phyloP scores from a whole-genome alignment of 2,797 vertebrate genomes.

The Danio kyathit region DNA sequence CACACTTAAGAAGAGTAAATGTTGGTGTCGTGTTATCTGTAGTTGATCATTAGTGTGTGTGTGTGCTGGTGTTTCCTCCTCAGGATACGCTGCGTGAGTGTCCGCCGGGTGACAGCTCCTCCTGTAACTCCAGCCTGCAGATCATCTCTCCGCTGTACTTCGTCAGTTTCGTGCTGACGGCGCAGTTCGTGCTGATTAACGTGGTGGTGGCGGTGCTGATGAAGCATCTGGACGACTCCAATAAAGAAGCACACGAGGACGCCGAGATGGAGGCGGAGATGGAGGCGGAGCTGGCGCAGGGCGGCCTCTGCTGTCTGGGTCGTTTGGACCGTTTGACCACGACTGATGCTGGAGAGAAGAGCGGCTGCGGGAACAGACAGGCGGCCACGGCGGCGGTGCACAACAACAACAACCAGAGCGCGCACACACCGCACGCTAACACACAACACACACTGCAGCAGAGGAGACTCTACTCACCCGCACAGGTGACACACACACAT shows the following conservation, averaged over 20 bases:
- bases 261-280: constrained; percentile 96
- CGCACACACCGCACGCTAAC: constrained; percentile 39
- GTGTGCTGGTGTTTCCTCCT: not conserved
- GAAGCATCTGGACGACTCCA: constrained; percentile 92
- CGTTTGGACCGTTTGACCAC: constrained; percentile 62
- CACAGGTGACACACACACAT: constrained; percentile 82
- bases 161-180: constrained; percentile 95
- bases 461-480: constrained; percentile 88
- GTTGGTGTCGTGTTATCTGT: no score
- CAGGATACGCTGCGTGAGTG: constrained; percentile 83
- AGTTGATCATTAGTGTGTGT: no score
- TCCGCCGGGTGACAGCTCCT: constrained; percentile 80
- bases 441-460: constrained; percentile 74
- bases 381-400: constrained; percentile 43
- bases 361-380: constrained; percentile 36
- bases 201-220: constrained; percentile 96
- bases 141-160: constrained; percentile 97
- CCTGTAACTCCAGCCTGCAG: constrained; percentile 91
- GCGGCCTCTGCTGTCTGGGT: constrained; percentile 85
- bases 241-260: constrained; percentile 95
- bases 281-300: constrained; percentile 90
- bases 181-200: constrained; percentile 96
- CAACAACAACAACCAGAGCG: constrained; percentile 43
- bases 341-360: constrained; percentile 1
- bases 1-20: no score